Evolutionary conservation across 2,113 vertebrate species (phyloP), one percentile per base, ranked within the genome.

Genomic region (Cheilinus undulatus): DNA sequence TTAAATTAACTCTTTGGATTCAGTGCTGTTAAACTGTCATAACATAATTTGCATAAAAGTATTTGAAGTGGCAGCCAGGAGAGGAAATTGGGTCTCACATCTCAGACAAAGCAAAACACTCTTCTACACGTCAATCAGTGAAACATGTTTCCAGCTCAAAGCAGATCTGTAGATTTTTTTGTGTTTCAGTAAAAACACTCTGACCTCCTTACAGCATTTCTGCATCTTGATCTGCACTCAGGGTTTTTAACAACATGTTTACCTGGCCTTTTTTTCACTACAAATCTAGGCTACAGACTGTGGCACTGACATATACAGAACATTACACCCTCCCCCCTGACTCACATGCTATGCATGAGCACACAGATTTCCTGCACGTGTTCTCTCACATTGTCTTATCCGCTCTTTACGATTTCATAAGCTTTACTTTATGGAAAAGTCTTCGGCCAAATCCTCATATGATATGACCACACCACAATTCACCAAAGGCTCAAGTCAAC

Each of bases 321-420:
- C 10, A 2, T 27, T 32, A 49, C 63, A 15, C 10, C 53, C 13
- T 10, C 22, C 38, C 20, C 43, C 10, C 14, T 36, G 7, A 17
- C 38, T 72, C 34, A 54, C 27, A 60, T 64, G 57, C 52, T 61
- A 46, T 64, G 65, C 63, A 68, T 58, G 50, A 69, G 27, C 45
- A 65, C 20, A 71, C 56, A 62, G 22, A 69, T 49, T 61, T 65
- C 73, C 53, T 46, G 20, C 62, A 59, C 30, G 19, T 71, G 57
- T 70, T 65, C 46, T 45, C 54, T 54, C 53, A 77, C 34, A 32
- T 45, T 67, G 22, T 73, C 52, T 38, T 26, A 66, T 48, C 56
- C 54, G 27, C 53, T 64, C n/a, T 28, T 53, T 73, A 64, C 13
- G 46, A 34, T 74, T 76, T 36, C 50, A 54, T 48, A 26, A 24